Evolutionary conservation across 1,140 invertebrate species (phyloP), one percentile per base, ranked within the genome.

Genomic region (Pissodes strobi): DNA sequence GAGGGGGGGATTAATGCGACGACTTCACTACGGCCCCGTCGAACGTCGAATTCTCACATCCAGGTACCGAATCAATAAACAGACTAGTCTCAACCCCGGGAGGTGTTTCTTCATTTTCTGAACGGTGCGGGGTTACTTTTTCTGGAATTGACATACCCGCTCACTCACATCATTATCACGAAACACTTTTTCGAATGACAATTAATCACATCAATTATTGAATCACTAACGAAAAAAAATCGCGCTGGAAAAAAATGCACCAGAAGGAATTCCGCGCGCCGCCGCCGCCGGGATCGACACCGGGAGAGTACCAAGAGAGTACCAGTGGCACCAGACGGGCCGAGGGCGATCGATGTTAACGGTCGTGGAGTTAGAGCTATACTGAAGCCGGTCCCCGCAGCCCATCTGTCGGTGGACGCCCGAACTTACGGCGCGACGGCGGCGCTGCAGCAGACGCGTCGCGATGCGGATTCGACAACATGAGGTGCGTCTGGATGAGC

Each of bases 391-490:
- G 58, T 63, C 64, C 63, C 46, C 64, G 30, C 22, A 41, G 68
- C 22, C 69, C 69, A 72, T 70, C 71, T 72, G 70, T 64, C 67
- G 73, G 72, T 61, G 66, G 68, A 71, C 70, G 69, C 67, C 51
- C 27, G 60, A 73, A 73, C 64, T 52, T 64, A 21, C 55, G 48
- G 37, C 66, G 66, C n/a, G n/a, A 41, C 56, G 61, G 30, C 53
- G 61, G 10, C 39, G 45, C 30, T 53, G 63, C 49, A 12, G 39
- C 25, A 25, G 58, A 61, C 22, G 39, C 27, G 39, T 43, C 56
- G 60, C 43, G 27, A 38, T 39, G 30, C 18, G 3, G 22, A 39
- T 10, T 48, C 34, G 12, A 25, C 38, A 22, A 17, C 21, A 51
- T 22, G 19, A 49, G 51, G 22, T 49, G 51, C 55, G 49, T 51